Percentiles rank a stretch among this genome's conserved stretches.
Conservation (phyloP, 1,140 invertebrate genomes). For the Asbolus verrucosus region DNA sequence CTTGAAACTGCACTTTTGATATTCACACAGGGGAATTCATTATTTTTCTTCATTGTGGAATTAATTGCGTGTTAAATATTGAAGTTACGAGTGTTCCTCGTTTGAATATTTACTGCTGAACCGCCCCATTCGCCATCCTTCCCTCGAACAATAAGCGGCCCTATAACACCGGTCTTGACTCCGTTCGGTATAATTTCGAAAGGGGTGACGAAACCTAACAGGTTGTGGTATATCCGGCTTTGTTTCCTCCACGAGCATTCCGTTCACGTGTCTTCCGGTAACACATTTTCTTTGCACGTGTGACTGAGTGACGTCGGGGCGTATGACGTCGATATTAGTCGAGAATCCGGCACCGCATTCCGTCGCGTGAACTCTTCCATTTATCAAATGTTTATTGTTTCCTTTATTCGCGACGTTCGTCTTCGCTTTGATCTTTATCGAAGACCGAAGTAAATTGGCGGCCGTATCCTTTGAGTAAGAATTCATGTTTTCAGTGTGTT, state of each 20-base stretch:
- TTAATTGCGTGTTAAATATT: conserved; percentile 11
- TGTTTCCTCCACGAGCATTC: conserved; percentile 31
- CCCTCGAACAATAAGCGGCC: neutral
- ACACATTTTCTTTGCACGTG: conserved; percentile 35
- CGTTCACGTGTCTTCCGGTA: conserved; percentile 37
- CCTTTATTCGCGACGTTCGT: conserved; percentile 27
- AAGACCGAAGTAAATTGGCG: conserved; percentile 6
- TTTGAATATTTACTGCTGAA: neutral
- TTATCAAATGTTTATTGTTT: conserved; percentile 39
- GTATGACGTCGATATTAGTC: conserved; percentile 34
- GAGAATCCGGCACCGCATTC: conserved; percentile 21
- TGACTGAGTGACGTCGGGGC: conserved; percentile 24
- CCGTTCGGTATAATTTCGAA: conserved; percentile 24
- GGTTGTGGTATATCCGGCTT: conserved; percentile 16
- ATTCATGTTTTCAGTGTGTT: conserved; percentile 23
- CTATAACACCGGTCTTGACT: conserved; percentile 1
- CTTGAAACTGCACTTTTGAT: neutral
- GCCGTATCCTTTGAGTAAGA: conserved; percentile 29
- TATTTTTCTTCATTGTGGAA: neutral
- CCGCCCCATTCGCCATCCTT: neutral
- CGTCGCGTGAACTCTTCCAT: conserved; percentile 35
- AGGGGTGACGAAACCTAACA: conserved; percentile 25
- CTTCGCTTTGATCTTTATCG: conserved; percentile 33
- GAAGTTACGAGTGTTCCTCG: neutral
- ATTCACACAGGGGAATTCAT: neutral